phyloP scores from a whole-genome alignment of 2,888 invertebrate genomes.

The Acleris laterana region DNA sequence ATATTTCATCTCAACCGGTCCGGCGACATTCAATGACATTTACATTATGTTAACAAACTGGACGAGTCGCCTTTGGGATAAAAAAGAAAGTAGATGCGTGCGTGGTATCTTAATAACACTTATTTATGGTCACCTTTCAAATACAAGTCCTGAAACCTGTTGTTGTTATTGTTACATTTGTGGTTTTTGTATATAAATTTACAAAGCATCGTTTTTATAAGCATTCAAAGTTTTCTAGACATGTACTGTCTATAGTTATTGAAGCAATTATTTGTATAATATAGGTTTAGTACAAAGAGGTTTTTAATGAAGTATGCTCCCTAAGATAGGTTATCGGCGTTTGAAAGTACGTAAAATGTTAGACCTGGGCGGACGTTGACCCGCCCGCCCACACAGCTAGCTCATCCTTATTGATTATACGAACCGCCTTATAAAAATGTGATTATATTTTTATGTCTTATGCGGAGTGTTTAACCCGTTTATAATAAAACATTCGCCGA shows the following conservation, averaged over 20 bases:
- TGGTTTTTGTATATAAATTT: conserved; percentile 1
- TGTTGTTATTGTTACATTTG: conserved; percentile 16
- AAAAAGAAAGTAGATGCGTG: conserved; percentile 69
- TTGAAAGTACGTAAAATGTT: conserved; percentile 36
- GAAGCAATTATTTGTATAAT: no score
- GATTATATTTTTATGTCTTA: neutral
- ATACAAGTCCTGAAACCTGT: conserved; percentile 35
- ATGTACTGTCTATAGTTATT: no score
- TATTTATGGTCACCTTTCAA: conserved; percentile 40
- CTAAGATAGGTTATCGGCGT: neutral
- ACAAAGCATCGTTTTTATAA: no score
- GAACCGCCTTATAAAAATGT: conserved; percentile 21
- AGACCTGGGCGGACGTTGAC: conserved; percentile 53
- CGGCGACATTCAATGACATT: conserved; percentile 73
- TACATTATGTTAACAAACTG: conserved; percentile 74
- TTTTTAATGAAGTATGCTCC: neutral
- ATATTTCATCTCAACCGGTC: conserved; percentile 65
- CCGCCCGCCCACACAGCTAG: conserved; percentile 53
- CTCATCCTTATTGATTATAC: conserved; percentile 50
- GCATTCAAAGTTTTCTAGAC: no score
- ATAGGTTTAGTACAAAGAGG: neutral
- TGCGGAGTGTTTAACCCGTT: no score
- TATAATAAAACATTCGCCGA: no score
- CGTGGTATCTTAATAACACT: conserved; percentile 45
- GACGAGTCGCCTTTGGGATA: conserved; percentile 61